A percentile compares a stretch with the other conserved stretches of the same genome.
Conservation (phyloP, 2,888 invertebrate genomes). For the Oligia latruncula region DNA sequence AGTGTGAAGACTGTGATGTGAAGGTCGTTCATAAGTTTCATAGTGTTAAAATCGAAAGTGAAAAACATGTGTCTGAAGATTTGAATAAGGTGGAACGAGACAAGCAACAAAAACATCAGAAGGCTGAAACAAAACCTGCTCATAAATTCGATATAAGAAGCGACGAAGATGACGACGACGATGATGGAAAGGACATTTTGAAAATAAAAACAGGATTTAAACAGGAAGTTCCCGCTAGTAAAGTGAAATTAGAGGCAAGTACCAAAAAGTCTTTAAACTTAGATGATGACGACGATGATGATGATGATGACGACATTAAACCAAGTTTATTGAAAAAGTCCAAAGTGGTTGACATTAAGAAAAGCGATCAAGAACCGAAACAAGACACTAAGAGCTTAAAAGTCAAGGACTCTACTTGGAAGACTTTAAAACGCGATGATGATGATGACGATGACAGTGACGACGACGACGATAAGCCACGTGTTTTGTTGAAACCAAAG, state of each 20-base stretch:
- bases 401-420: conserved; percentile 39
- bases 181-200: conserved; percentile 63
- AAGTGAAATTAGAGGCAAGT: conserved; percentile 57
- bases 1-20: conserved; percentile 86
- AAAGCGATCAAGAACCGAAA: conserved; percentile 50
- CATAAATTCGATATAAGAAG: conserved; percentile 73
- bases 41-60: conserved; percentile 84
- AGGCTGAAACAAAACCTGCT: conserved; percentile 70
- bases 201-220: conserved; percentile 69
- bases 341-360: conserved; percentile 39
- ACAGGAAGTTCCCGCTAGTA: conserved; percentile 64
- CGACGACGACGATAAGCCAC: conserved; percentile 57
- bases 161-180: conserved; percentile 75
- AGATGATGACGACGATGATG: conserved; percentile 62
- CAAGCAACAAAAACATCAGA: conserved; percentile 76
- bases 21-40: conserved; percentile 78
- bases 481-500: conserved; percentile 59
- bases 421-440: conserved; percentile 29
- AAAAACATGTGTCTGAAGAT: conserved; percentile 77
- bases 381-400: conserved; percentile 41
- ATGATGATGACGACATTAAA: conserved; percentile 59
- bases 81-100: conserved; percentile 78
- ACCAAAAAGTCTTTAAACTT: conserved; percentile 55
- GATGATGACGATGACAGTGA: conserved; percentile 64
- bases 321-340: conserved; percentile 40